phyloP scores from a whole-genome alignment of 2,888 invertebrate species.

The Diplolepis rosae region DNA sequence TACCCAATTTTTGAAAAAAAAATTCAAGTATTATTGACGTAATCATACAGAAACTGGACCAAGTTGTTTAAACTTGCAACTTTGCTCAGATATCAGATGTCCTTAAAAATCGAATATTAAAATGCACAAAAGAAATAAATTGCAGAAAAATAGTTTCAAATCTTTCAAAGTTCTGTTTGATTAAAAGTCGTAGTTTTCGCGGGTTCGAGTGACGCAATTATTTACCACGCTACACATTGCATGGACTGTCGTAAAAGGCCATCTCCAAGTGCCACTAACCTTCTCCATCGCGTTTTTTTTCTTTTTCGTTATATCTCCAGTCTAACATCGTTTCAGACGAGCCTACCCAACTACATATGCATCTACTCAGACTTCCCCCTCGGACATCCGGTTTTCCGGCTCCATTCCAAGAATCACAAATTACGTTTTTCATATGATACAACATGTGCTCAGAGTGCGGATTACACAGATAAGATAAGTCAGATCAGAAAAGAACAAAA shows the following conservation, averaged over 20 bases:
- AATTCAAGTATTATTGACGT: too few species aligned
- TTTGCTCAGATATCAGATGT: too few species aligned
- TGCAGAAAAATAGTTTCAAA: background rate
- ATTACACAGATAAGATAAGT: background rate
- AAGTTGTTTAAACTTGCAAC: too few species aligned
- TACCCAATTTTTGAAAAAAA: too few species aligned
- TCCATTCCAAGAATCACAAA: background rate
- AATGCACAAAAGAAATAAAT: background rate
- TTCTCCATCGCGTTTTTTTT: slow-evolving; percentile 31
- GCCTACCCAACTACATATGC: background rate
- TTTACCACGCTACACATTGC: slow-evolving; percentile 41
- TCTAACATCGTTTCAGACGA: background rate
- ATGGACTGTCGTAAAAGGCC: slow-evolving; percentile 50
- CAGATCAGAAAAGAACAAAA: too few species aligned
- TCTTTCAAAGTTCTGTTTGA: slow-evolving; percentile 8
- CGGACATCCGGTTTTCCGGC: background rate
- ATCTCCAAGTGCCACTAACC: slow-evolving; percentile 41
- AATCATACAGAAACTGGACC: too few species aligned
- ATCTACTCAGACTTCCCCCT: background rate
- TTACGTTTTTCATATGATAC: background rate
- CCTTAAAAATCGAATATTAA: too few species aligned
- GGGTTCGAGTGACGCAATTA: slow-evolving; percentile 53
- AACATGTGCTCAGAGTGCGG: background rate
- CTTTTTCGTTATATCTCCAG: slow-evolving; percentile 13
- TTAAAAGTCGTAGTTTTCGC: slow-evolving; percentile 33